A percentile compares a stretch with the other conserved stretches of the same genome.
These are phyloP conservation scores for Sceloporus tristichus DNA, from an alignment of 2,113 vertebrate genomes.

Conservation along the genomic window DNA sequence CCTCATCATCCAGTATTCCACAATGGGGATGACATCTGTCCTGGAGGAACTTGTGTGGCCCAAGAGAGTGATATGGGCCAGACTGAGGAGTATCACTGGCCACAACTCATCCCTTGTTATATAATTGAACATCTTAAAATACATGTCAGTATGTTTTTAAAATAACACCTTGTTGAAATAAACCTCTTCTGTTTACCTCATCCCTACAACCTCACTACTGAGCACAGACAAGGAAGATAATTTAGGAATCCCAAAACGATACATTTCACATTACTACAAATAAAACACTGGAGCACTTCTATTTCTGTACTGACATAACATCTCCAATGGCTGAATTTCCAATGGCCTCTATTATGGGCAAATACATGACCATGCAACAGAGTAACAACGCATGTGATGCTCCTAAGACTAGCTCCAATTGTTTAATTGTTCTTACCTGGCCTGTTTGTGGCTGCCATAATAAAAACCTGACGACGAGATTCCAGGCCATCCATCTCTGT, in stretches of 20 bases:
- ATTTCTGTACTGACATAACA: not conserved
- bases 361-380: not conserved
- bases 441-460: slow-evolving; percentile 97
- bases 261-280: not conserved
- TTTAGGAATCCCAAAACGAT: not conserved
- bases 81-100: no score
- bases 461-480: slow-evolving; percentile 91
- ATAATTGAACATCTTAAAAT: no score
- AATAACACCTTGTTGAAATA: not conserved
- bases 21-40: no score
- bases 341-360: not conserved
- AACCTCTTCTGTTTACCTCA: not conserved
- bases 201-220: not conserved
- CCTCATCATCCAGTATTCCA: no score
- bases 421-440: slow-evolving; percentile 82
- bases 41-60: no score
- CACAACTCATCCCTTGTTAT: no score
- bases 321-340: not conserved
- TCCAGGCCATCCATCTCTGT: slow-evolving; percentile 98
- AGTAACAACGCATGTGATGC: not conserved
- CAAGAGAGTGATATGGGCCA: no score
- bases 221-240: not conserved
- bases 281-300: not conserved
- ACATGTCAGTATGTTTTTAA: no score
- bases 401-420: not conserved